Base-by-base conservation (phyloP, 2,888 invertebrate species). In the Lagria hirta region DNA sequence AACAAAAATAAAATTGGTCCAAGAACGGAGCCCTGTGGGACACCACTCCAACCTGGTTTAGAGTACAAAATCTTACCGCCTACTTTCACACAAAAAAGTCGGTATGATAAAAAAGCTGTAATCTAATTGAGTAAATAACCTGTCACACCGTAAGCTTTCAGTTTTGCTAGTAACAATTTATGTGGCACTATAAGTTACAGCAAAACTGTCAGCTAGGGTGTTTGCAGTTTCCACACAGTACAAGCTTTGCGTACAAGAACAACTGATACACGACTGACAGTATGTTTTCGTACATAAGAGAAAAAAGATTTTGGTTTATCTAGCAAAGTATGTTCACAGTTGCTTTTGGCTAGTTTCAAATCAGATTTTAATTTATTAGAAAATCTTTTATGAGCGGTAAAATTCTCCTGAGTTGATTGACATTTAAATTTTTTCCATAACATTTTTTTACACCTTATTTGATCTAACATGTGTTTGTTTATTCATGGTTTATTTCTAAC, bases 191-290 rank as follows among this genome's bases (percentile, higher is more conserved):
- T 8, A 26, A 13, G 26, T 26, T 5, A 13, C 26, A 26, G 26
- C 26, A 26, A 26, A 26, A 26, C 26, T 26, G 26, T 12, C 26
- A 3, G 26, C 26, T 26, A 26, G 13, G 13, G 26, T 26, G 26
- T 26, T 26, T 26, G 26, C 26, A 26, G 26, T 26, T 26, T 26
- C 26, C 12, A 10, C 24, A 24, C 11, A 24, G 24, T 24, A 24
- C 11, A 24, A 24, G 24, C 24, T 11, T 24, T 24, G 6, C 24
- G 24, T 24, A 24, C 24, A 11, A 24, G 12, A 24, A 13, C 11
- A 24, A 24, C 8, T 5, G 24, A 24, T 13, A 24, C 24, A 24
- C 21, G 21, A 21, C 21, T 24, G 12, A 13, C 6, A 4, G 12
- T 24, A 24, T 11, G 12, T 24, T 24, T 24, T 11, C 24, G 24